Conservation (phyloP, 2,888 invertebrate species). For the Euplagia quadripunctaria region DNA sequence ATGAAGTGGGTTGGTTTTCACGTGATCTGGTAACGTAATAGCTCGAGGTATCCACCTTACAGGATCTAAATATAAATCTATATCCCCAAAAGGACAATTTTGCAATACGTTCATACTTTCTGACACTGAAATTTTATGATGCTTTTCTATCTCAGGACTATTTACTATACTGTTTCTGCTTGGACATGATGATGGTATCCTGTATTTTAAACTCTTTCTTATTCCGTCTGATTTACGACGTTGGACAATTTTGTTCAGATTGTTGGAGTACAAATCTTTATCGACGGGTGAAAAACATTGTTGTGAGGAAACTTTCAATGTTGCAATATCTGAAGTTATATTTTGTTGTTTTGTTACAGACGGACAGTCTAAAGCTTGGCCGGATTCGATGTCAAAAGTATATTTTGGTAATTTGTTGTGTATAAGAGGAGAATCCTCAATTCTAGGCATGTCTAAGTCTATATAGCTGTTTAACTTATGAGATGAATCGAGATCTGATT, state of each 20-base stretch:
- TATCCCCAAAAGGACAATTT: neutral
- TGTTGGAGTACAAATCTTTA: neutral
- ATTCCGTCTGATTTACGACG: constrained; percentile 14
- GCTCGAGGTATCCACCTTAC: neutral
- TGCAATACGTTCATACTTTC: neutral
- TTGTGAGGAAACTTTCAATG: neutral
- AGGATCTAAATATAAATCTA: constrained; percentile 6
- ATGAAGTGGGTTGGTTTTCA: neutral
- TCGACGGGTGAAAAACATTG: neutral
- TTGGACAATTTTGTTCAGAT: neutral
- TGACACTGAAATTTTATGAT: neutral
- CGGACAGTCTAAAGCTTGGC: neutral
- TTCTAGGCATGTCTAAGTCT: neutral
- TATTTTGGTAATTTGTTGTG: neutral
- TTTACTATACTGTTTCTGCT: constrained; percentile 8
- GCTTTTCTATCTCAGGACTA: neutral
- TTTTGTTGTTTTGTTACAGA: neutral
- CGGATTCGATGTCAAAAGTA: neutral
- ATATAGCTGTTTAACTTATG: neutral
- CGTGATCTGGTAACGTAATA: neutral
- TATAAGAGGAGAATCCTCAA: neutral
- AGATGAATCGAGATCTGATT: neutral
- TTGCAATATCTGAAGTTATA: neutral
- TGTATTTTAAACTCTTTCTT: constrained; percentile 6
- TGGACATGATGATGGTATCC: constrained; percentile 13